Base-by-base conservation (phyloP, 2,797 vertebrate genomes). In the Poeciliopsis turneri region DNA sequence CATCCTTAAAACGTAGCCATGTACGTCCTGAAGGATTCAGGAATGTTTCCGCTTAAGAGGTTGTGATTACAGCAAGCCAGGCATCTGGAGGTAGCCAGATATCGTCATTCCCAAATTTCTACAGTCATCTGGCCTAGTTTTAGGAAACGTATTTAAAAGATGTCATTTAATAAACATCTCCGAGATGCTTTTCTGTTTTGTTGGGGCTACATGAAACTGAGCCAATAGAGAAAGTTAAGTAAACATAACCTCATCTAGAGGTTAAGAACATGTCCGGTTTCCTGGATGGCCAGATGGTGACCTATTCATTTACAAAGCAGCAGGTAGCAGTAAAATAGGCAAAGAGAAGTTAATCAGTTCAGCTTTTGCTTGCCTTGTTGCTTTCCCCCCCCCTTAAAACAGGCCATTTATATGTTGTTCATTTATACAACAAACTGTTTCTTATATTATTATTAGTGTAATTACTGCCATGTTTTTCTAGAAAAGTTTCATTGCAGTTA, bases 51-150 rank as follows among this genome's bases (percentile, higher is more conserved):
- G 81, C 81, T 85, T 28, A 53, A 81, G 82, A 91, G 74, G 89
- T 90, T 85, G 92, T 92, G 82, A 93, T 94, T 94, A 92, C 59
- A 41, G 75, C 82, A 70, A 75, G 71, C 86, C 78, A 77, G 79
- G 84, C 88, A 92, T 94, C 89, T 86, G 53, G 81, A 84, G 81
- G 45, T 77, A 82, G 83, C 87, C 88, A 86, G 74, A 90, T 92
- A 86, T 83, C 88, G 81, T 73, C 74, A 36, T 36, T 79, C 72
- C 64, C 72, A 64, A 45, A 80, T 87, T 81, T 57, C 74, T 77
- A 75, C 53, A 59, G 59, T 41, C 28, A 80, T 33, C 46, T 74
- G 8, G 41, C 51, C 75, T 25, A 69, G 36, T 30, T 74, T 77
- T 72, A 39, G 15, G 9, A 15, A 45, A 36, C 16, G 18, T 64